Evolutionary conservation across 2,113 vertebrate species (phyloP).

Genomic region (Romanogobio albipinnatus): DNA sequence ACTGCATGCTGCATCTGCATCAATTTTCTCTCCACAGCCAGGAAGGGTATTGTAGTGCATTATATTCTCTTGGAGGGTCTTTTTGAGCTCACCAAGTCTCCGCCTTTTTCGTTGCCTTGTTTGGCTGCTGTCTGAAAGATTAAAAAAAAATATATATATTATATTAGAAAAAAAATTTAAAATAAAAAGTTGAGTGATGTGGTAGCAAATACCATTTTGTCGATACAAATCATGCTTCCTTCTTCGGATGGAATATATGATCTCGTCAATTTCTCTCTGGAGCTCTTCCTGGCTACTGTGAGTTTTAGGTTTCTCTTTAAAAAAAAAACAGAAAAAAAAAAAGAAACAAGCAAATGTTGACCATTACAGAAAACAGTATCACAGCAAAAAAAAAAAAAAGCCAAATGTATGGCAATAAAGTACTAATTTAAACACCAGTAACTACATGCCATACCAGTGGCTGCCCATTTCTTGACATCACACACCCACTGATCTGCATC

Average conservation of each 20-base stretch:
- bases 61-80: not conserved
- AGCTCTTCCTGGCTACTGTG: conserved; percentile 25
- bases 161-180: not conserved
- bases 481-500: conserved; percentile 22
- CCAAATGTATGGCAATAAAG: conserved; percentile 5
- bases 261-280: conserved; percentile 25
- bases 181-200: conserved; percentile 32
- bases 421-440: not conserved
- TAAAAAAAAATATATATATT: not conserved
- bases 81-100: not conserved
- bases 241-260: conserved; percentile 19
- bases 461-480: conserved; percentile 19
- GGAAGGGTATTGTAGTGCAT: not conserved
- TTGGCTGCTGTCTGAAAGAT: conserved; percentile 18
- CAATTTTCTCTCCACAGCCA: not conserved
- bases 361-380: not conserved
- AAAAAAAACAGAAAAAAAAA: too few species aligned
- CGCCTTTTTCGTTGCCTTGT: not conserved
- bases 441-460: conserved; percentile 17
- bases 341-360: not conserved
- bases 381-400: not conserved
- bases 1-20: not conserved
- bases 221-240: conserved; percentile 28
- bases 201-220: conserved; percentile 26
- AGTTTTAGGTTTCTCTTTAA: not conserved